These are phyloP conservation scores for Isichthys henryi DNA, from an alignment of 2,113 vertebrate genomes.

Conservation along the genomic window DNA sequence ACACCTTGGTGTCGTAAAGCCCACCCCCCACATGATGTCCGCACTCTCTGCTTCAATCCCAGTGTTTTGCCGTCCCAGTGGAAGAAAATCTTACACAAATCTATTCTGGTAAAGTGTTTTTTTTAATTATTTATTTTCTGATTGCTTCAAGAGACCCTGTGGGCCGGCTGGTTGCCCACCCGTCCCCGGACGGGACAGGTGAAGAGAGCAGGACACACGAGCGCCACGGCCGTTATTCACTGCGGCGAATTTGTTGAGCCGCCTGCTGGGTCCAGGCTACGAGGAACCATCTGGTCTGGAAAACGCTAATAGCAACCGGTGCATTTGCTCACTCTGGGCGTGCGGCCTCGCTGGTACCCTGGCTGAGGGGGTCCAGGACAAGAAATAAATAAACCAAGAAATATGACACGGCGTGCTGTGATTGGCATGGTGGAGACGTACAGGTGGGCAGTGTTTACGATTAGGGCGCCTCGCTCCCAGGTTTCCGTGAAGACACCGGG, in stretches of 20 bases:
- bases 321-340: background rate
- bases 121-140: background rate
- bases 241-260: background rate
- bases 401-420: background rate
- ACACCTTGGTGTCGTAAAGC: background rate
- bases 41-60: background rate
- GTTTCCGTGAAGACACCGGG: background rate
- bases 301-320: conserved; percentile 8
- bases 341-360: background rate
- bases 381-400: background rate
- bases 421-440: background rate
- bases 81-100: background rate
- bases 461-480: background rate
- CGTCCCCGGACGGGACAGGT: background rate
- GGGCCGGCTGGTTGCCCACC: background rate
- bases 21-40: background rate
- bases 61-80: background rate
- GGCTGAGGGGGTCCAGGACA: background rate
- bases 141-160: background rate
- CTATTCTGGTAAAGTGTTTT: background rate
- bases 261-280: conserved; percentile 4
- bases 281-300: conserved; percentile 15
- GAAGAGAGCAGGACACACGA: background rate
- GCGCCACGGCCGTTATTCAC: background rate
- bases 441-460: background rate